Evolutionary conservation across 2,113 vertebrate genomes (phyloP), one percentile per base, ranked within the genome.

Genomic region (Psilopogon haemacephalus): DNA sequence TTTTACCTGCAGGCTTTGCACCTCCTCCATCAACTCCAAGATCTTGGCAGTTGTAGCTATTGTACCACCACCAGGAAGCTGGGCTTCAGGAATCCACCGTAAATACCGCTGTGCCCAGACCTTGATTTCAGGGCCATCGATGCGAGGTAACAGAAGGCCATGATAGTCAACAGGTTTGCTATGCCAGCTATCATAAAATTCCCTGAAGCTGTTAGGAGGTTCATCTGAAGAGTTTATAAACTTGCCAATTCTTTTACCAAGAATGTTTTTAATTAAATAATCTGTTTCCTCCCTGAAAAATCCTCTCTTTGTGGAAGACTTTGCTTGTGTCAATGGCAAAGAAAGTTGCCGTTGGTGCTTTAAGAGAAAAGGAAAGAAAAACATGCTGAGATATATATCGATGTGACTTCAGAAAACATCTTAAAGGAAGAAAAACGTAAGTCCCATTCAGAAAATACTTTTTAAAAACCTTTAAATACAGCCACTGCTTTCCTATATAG

Each of bases 251-350:
- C 98, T 98, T 97, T 98, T 98, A 27, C 98, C 98, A 44, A 98
- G 93, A 48, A 99, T 96, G 67, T 98, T 98, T 97, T 99, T 99
- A 95, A 98, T 98, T 82, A 99, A 98, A 40, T 98, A 98, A 92
- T 98, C 98, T 1, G 98, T 97, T 96, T 99, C 98, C 54, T 99
- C 98, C 83, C 98, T 98, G 95, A 99, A 98, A 97, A 99, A 99
- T 82, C 98, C 98, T 94, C 97, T 98, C 96, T 98, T 99, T 1
- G 97, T 92, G 59, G 98, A 96, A 54, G 98, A 94, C 87, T 99
- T 98, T 28, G 98, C 97, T 74, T 96, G 97, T 0, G 98, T 97
- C 78, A 98, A 95, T 59, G 98, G 98, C 96, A 99, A 95, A 78
- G 98, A 99, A 83, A 98, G 96, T 38, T 99, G 98, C 40, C 98